These are phyloP conservation scores for Cephalopholis sonnerati DNA, from an alignment of 2,113 vertebrate genomes.

Conservation along the genomic window DNA sequence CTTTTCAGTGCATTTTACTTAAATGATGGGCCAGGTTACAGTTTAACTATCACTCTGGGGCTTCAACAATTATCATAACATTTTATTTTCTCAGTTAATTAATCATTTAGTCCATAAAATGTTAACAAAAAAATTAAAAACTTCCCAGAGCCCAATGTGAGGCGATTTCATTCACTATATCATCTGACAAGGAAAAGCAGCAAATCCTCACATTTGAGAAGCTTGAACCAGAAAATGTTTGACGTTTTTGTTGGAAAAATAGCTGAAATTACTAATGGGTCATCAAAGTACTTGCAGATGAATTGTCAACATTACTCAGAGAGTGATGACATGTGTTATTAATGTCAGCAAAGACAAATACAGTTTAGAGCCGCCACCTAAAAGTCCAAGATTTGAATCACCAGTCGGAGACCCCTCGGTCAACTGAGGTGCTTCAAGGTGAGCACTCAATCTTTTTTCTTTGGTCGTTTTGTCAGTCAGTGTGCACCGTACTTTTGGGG, in stretches of 20 bases:
- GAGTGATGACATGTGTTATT: neutral
- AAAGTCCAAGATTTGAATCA: too few relatives aligned
- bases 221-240: neutral
- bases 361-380: too few relatives aligned
- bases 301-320: neutral
- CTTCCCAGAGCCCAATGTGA: too few relatives aligned
- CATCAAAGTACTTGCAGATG: neutral
- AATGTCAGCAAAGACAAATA: neutral
- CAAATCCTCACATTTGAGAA: neutral
- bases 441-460: too few relatives aligned
- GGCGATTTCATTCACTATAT: neutral
- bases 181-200: neutral
- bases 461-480: too few relatives aligned
- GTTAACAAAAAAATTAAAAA: neutral
- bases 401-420: too few relatives aligned
- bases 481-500: too few relatives aligned
- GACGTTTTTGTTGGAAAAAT: too few relatives aligned
- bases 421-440: too few relatives aligned
- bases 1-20: neutral
- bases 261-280: neutral
- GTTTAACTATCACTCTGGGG: neutral
- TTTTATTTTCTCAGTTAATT: neutral
- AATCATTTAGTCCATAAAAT: neutral
- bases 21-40: neutral
- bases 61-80: neutral